Percentiles rank a stretch among this genome's conserved stretches.
Evolutionary conservation across 2,113 vertebrate genomes (phyloP).

Genomic region (Thunnus thynnus): DNA sequence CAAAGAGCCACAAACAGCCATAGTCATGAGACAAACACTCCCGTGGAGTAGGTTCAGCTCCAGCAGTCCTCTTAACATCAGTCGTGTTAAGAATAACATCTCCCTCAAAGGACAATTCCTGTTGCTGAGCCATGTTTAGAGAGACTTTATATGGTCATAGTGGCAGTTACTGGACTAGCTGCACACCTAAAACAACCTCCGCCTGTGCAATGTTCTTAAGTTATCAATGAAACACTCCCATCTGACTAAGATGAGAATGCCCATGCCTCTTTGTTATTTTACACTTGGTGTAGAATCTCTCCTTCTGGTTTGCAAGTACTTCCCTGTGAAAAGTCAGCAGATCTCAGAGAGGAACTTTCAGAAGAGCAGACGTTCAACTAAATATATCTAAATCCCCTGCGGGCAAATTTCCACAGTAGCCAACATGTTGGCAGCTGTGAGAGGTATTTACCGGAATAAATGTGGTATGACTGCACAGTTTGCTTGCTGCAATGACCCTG

Average conservation of each 20-base stretch:
- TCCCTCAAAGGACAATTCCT: conserved; percentile 72
- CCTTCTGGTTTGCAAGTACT: conserved; percentile 10
- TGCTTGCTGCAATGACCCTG: conserved; percentile 10
- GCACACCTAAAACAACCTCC: neutral
- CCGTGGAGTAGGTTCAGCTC: conserved; percentile 22
- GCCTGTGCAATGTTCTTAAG: conserved; percentile 38
- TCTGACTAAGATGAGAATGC: neutral
- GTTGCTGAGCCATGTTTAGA: conserved; percentile 41
- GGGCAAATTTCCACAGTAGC: conserved; percentile 40
- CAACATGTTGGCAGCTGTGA: conserved; percentile 56
- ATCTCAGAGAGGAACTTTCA: conserved; percentile 20
- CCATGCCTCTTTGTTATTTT: conserved; percentile 26
- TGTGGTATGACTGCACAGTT: conserved; percentile 22
- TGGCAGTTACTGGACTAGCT: conserved; percentile 15
- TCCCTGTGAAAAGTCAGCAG: conserved; percentile 22
- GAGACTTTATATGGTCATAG: conserved; percentile 82
- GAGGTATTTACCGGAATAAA: conserved; percentile 13
- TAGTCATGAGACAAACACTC: neutral
- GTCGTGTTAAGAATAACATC: conserved; percentile 75
- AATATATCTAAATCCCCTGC: conserved; percentile 33
- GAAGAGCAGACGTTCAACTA: conserved; percentile 15
- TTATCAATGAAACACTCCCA: conserved; percentile 60
- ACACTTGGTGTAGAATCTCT: neutral
- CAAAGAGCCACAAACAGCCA: conserved; percentile 19
- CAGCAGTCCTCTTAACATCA: conserved; percentile 35